These are phyloP conservation scores for Corythaeola cristata DNA, from an alignment of 2,113 vertebrate species.

Conservation along the genomic window DNA sequence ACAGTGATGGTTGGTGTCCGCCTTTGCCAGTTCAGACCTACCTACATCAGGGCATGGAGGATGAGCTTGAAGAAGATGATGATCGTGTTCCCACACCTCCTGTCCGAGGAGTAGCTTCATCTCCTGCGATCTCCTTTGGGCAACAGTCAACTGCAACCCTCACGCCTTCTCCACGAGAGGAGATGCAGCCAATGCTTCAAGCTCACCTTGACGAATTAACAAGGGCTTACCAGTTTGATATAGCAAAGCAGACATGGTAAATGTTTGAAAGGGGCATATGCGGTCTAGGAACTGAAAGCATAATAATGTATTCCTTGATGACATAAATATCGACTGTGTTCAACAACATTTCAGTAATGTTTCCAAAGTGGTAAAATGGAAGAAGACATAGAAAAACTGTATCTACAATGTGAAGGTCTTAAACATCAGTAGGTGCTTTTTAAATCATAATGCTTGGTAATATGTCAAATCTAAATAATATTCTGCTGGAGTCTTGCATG, in stretches of 20 bases:
- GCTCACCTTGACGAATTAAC: conserved; percentile 96
- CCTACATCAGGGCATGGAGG: conserved; percentile 96
- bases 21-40: conserved; percentile 96
- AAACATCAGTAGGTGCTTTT: not conserved
- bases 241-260: conserved; percentile 97
- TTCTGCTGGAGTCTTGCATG: not conserved
- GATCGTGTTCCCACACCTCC: conserved; percentile 97
- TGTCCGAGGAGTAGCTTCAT: conserved; percentile 94
- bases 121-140: conserved; percentile 94
- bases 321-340: not conserved
- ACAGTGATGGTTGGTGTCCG: conserved; percentile 94
- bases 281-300: not conserved
- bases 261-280: not conserved
- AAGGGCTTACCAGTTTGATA: conserved; percentile 96
- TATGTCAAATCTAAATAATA: not conserved
- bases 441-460: not conserved
- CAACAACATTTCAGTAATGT: not conserved
- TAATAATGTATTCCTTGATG: not conserved
- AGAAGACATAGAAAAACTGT: not conserved
- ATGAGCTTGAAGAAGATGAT: conserved; percentile 97
- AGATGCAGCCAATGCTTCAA: conserved; percentile 97
- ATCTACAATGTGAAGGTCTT: not conserved
- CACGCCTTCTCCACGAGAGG: conserved; percentile 94
- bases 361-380: not conserved
- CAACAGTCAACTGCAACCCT: conserved; percentile 98